These are phyloP conservation scores for Pseudopipra pipra DNA, from an alignment of 2,113 vertebrate species.

Conservation along the genomic window DNA sequence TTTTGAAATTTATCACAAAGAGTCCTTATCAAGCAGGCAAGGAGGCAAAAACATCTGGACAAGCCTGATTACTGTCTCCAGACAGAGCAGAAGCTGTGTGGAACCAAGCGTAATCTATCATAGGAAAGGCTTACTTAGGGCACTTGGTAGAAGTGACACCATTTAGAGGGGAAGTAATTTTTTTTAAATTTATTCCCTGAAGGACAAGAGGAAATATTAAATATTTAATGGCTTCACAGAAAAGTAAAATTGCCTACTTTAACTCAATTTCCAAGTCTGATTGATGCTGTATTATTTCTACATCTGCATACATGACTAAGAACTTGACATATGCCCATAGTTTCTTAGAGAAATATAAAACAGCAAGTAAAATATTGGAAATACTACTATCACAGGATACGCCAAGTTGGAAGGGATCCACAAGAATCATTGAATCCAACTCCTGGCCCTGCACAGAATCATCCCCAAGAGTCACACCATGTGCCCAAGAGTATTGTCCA, in stretches of 20 bases:
- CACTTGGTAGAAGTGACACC: background rate
- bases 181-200: background rate
- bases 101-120: background rate
- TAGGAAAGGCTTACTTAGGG: background rate
- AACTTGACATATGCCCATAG: background rate
- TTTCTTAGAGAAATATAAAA: background rate
- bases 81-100: background rate
- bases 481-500: no score
- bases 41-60: background rate
- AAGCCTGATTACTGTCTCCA: background rate
- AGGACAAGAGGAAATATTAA: constrained; percentile 9
- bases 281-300: constrained; percentile 13
- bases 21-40: background rate
- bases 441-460: background rate
- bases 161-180: background rate
- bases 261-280: constrained; percentile 15
- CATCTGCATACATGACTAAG: background rate
- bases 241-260: constrained; percentile 25
- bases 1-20: background rate
- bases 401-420: background rate
- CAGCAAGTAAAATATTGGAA: background rate
- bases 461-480: background rate
- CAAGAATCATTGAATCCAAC: background rate
- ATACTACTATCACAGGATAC: background rate
- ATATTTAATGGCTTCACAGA: background rate